Conservation (phyloP, 2,888 invertebrate genomes). For the Cyaniris semiargus region DNA sequence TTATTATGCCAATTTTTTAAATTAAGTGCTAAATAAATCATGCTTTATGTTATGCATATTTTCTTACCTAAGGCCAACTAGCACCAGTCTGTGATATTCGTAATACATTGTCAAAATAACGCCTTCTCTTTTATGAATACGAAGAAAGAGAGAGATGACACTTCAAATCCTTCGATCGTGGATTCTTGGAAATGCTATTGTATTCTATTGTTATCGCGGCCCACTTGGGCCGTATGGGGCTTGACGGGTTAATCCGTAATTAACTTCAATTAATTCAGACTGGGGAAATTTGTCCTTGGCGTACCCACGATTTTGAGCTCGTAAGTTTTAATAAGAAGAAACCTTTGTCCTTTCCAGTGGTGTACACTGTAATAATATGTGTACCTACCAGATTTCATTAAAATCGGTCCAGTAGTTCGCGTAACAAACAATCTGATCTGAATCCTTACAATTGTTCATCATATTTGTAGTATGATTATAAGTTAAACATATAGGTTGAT, state of each 20-base stretch:
- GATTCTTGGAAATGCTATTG: no score
- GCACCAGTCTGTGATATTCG: no score
- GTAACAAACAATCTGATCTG: no score
- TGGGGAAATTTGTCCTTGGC: not conserved
- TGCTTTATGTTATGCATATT: not conserved
- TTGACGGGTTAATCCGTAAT: not conserved
- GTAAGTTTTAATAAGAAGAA: not conserved
- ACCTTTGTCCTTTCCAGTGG: not conserved
- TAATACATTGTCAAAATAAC: not conserved
- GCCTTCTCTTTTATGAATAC: not conserved
- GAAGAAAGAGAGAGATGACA: not conserved
- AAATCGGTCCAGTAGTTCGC: no score
- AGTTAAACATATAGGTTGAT: not conserved
- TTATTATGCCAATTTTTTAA: not conserved
- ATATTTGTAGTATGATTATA: not conserved
- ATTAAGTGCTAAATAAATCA: not conserved
- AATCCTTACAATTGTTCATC: not conserved
- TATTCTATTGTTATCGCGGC: no score
- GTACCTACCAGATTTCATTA: no score
- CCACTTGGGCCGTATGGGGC: no score
- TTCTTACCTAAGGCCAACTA: no score
- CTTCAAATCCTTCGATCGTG: no score
- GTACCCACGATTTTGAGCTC: not conserved
- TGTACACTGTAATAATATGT: no score
- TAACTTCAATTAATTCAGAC: not conserved